These are phyloP conservation scores for Rhopalosiphum padi DNA, from an alignment of 1,140 invertebrate species.

Conservation along the genomic window DNA sequence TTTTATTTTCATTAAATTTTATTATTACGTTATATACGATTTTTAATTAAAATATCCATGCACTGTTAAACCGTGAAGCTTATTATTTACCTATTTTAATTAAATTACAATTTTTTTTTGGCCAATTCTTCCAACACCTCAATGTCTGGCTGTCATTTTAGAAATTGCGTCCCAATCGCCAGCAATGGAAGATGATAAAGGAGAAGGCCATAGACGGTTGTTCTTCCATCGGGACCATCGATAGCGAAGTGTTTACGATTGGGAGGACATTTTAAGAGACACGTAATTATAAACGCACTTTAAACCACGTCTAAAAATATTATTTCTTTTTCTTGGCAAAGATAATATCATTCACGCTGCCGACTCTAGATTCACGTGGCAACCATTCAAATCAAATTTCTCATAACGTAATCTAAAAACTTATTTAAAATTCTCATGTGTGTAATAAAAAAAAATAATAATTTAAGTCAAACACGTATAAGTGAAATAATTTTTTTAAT, in stretches of 20 bases:
- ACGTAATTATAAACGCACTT: slow-evolving; percentile 53
- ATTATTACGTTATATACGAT: not conserved
- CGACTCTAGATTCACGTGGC: slow-evolving; percentile 39
- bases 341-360: slow-evolving; percentile 31
- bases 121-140: not conserved
- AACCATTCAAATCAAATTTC: slow-evolving; percentile 50
- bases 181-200: slow-evolving; percentile 50
- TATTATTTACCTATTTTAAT: slow-evolving; percentile 23
- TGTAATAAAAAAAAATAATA: not conserved
- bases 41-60: not conserved
- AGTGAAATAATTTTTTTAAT: not conserved
- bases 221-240: slow-evolving; percentile 48
- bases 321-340: slow-evolving; percentile 44
- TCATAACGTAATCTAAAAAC: slow-evolving; percentile 11
- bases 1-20: slow-evolving; percentile 8
- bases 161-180: not conserved
- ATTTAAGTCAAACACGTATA: not conserved
- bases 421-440: slow-evolving; percentile 10
- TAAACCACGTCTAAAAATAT: slow-evolving; percentile 53
- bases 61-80: not conserved
- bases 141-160: not conserved
- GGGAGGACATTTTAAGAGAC: slow-evolving; percentile 51
- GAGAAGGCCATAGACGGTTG: slow-evolving; percentile 16
- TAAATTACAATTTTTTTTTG: not conserved
- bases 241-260: slow-evolving; percentile 41